Base-by-base conservation (phyloP, 2,888 invertebrate genomes). In the Mythimna lalbum region DNA sequence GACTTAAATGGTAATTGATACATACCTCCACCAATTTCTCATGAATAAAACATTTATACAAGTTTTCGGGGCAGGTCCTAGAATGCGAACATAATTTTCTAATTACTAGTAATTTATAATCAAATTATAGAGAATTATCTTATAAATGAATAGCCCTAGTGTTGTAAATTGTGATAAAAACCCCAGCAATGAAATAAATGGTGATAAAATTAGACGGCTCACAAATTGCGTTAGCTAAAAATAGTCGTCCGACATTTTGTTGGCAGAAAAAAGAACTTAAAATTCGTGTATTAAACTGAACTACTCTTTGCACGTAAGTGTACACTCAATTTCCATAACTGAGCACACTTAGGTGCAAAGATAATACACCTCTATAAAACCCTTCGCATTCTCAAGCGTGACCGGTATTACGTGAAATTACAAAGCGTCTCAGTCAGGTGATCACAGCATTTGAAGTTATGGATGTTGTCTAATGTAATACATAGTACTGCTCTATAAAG, bases 391-490 rank as follows among this genome's bases (percentile, higher is more conserved):
- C 60, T 62, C 49, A 64, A 62, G 61, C 80, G 61, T 73, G 52
- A 68, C 80, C 49, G n/a, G n/a, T 73, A 49, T 79, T 73, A 73
- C 55, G 55, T 79, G 31, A 59, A 79, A 55, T 73, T 61, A 76
- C 55, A 49, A 78, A 12, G 56, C 74, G 79, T 73, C 47, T 47
- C 66, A 73, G 60, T 73, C 66, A 73, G 78, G 63, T 76, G 62
- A 52, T 43, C 74, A 76, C 59, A 33, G 31, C 72, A 23, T 43
- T 65, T 65, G 23, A 57, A 17, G 68, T 73, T 76, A 56, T 62
- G 27, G 10, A 69, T 27, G 50, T 73, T 73, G 27, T 36, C 52
- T 73, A 56, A 69, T 59, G 36, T 73, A 56, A 61, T 47, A 47
- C 21, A 21, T n/a, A 50, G 21, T 17, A 59, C 27, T 27, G 17